Conservation (phyloP, 2,888 invertebrate species). For the Microctonus brassicae region DNA sequence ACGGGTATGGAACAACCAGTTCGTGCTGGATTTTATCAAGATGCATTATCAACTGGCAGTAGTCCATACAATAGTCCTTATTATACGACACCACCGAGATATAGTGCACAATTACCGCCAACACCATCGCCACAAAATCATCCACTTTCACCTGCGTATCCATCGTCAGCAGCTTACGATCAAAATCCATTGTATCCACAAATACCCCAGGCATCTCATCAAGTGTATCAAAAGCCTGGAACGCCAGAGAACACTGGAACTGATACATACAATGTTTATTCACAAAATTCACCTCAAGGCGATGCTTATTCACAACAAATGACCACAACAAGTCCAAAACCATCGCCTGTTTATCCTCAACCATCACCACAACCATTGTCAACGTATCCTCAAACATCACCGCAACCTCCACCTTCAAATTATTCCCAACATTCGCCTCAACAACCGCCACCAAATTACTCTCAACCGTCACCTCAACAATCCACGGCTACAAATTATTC, state of each 20-base stretch:
- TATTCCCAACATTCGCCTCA: constrained; percentile 68
- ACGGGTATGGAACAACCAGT: constrained; percentile 85
- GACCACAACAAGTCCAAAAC: constrained; percentile 46
- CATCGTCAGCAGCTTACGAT: constrained; percentile 70
- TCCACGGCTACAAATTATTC: constrained; percentile 70
- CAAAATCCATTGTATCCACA: constrained; percentile 63
- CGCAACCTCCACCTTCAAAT: constrained; percentile 64
- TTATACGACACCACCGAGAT: constrained; percentile 71
- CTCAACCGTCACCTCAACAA: constrained; percentile 62
- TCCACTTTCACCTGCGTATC: constrained; percentile 74
- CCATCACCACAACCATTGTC: constrained; percentile 49
- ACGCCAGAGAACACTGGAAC: constrained; percentile 51
- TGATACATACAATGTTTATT: constrained; percentile 48
- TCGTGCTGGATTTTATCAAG: constrained; percentile 87
- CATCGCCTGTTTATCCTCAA: constrained; percentile 58
- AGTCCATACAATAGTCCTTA: constrained; percentile 82
- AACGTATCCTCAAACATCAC: constrained; percentile 55
- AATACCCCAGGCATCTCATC: constrained; percentile 54
- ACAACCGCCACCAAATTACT: constrained; percentile 62
- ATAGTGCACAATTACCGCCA: constrained; percentile 83
- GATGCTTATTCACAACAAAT: constrained; percentile 61
- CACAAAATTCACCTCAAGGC: constrained; percentile 49
- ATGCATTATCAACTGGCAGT: constrained; percentile 85
- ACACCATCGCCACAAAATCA: constrained; percentile 74
- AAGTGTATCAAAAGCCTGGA: constrained; percentile 58